phyloP scores from a whole-genome alignment of 2,797 vertebrate genomes.

The Coranthus polyacanthus region DNA sequence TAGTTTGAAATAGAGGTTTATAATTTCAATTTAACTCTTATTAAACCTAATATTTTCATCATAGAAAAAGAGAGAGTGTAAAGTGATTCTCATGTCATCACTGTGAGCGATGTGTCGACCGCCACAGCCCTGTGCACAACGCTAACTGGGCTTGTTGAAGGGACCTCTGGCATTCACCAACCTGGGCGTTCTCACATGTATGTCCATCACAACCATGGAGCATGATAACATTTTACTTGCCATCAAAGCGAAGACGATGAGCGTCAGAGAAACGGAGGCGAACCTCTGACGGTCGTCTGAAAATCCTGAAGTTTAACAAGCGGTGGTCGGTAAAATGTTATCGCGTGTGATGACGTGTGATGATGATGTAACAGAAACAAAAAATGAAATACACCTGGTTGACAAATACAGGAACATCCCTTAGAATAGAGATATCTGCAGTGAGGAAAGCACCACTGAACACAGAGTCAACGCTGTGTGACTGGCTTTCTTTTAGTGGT shows the following conservation, averaged over 20 bases:
- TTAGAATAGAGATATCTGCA: constrained; percentile 20
- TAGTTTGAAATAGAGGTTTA: background rate
- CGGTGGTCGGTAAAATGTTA: constrained; percentile 9
- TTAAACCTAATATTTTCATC: background rate
- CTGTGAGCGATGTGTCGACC: background rate
- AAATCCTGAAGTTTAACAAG: background rate
- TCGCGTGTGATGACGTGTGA: constrained; percentile 6
- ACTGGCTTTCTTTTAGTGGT: constrained; percentile 27
- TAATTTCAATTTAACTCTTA: background rate
- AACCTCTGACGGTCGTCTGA: no score
- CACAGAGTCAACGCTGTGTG: constrained; percentile 32
- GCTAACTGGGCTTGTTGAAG: constrained; percentile 14
- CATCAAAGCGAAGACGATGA: background rate
- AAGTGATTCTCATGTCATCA: background rate
- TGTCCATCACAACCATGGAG: background rate
- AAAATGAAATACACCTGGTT: constrained; percentile 5
- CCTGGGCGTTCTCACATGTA: constrained; percentile 9
- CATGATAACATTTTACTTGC: constrained; percentile 8
- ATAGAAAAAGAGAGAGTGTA: background rate
- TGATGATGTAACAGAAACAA: background rate
- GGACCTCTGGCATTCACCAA: constrained; percentile 24
- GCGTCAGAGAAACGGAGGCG: background rate
- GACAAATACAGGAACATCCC: constrained; percentile 38
- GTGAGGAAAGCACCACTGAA: constrained; percentile 44
- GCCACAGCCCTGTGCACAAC: constrained; percentile 45